Conservation (phyloP, 2,113 vertebrate genomes). For the Rynchops niger region DNA sequence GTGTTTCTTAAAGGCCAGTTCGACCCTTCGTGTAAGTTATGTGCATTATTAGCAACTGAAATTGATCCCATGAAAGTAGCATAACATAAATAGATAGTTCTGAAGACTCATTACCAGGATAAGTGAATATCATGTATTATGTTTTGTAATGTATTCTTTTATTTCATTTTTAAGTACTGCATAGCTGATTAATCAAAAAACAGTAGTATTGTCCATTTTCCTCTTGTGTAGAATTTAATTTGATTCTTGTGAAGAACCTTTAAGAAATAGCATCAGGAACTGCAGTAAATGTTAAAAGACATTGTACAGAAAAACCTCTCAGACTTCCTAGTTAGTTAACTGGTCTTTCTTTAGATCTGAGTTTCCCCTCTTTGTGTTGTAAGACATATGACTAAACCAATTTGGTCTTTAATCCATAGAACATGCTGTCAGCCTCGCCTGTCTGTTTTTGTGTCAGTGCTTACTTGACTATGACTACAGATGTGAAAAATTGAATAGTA, state of each 20-base stretch:
- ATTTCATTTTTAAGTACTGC: background rate
- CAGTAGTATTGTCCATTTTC: background rate
- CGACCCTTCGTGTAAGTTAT: background rate
- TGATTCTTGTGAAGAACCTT: slow-evolving; percentile 28
- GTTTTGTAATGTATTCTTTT: slow-evolving; percentile 7
- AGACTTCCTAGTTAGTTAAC: slow-evolving; percentile 5
- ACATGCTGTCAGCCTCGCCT: background rate
- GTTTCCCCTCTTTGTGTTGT: background rate
- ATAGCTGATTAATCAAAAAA: slow-evolving; percentile 15
- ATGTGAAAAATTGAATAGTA: slow-evolving; percentile 52
- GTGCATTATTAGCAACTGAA: background rate
- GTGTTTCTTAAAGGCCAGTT: background rate
- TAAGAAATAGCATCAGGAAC: slow-evolving; percentile 23
- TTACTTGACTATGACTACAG: slow-evolving; percentile 39
- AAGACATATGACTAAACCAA: slow-evolving; percentile 44
- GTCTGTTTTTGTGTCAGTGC: slow-evolving; percentile 1
- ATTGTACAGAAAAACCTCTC: background rate
- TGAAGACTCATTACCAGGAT: slow-evolving; percentile 5
- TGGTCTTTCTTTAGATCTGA: background rate
- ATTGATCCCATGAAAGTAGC: background rate
- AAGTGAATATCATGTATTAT: background rate
- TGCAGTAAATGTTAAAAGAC: slow-evolving; percentile 21
- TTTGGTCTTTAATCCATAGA: slow-evolving; percentile 27
- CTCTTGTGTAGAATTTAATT: slow-evolving; percentile 43
- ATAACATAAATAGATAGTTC: background rate